Evolutionary conservation across 2,113 vertebrate genomes (phyloP).

Genomic region (Manacus vitellinus): DNA sequence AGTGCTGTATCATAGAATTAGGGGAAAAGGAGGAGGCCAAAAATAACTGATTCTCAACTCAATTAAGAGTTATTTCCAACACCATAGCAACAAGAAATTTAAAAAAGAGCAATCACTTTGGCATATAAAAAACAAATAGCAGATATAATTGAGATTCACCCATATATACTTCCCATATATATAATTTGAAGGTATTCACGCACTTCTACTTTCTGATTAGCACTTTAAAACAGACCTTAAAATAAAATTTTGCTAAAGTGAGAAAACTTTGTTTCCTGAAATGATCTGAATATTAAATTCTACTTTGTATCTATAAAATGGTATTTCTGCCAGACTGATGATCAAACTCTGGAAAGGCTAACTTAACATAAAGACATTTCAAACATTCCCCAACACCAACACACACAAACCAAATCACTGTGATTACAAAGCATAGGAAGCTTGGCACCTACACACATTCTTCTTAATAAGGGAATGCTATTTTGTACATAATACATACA

Average conservation of each 20-base stretch:
- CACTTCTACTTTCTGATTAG: neutral
- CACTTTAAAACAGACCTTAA: neutral
- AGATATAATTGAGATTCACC: neutral
- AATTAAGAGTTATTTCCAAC: slow-evolving; percentile 1
- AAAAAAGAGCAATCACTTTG: neutral
- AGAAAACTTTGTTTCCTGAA: neutral
- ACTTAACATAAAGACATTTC: neutral
- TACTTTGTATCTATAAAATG: neutral
- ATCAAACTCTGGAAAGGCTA: neutral
- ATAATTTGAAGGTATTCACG: neutral
- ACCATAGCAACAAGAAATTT: neutral
- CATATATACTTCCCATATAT: neutral
- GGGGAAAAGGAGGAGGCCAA: neutral
- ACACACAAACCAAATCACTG: neutral
- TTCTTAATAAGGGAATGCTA: neutral
- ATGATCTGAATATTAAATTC: neutral
- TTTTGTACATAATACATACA: neutral
- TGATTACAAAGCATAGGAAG: neutral
- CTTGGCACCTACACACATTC: neutral
- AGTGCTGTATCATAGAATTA: neutral
- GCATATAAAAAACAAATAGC: neutral
- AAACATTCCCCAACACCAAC: slow-evolving; percentile 13
- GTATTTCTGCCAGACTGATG: neutral
- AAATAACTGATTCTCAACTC: neutral
- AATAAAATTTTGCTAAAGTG: neutral